These are phyloP conservation scores for Acanthornis magna DNA, from an alignment of 2,797 vertebrate genomes.

Conservation along the genomic window DNA sequence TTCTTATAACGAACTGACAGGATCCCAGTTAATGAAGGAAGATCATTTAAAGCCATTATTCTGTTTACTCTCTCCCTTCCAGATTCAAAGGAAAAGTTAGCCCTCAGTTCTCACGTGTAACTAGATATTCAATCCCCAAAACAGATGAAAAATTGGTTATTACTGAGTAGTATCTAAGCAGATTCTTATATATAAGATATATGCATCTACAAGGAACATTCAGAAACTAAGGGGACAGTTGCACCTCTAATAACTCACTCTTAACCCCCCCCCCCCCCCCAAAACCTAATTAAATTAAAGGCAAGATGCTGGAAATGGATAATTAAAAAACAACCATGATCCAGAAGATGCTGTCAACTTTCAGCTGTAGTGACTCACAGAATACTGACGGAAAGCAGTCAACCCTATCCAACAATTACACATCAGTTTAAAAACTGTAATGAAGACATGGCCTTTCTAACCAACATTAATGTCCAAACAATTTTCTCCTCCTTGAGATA, in stretches of 20 bases:
- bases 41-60: not conserved
- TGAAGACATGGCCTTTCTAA: constrained; percentile 24
- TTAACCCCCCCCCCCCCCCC: too few species aligned
- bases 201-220: not conserved
- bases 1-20: not conserved
- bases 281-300: not conserved
- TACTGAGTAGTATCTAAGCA: not conserved
- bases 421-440: constrained; percentile 8
- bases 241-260: not conserved
- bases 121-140: not conserved
- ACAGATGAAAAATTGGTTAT: not conserved
- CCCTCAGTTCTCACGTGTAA: not conserved
- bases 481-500: not conserved
- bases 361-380: constrained; percentile 4
- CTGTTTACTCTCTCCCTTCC: not conserved
- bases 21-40: not conserved
- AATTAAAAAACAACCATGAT: constrained; percentile 29
- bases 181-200: not conserved
- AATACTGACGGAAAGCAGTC: constrained; percentile 52
- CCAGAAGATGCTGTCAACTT: constrained; percentile 16
- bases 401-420: constrained; percentile 3
- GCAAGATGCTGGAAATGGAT: not conserved
- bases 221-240: not conserved
- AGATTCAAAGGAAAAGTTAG: not conserved
- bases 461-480: not conserved